Evolutionary conservation across 2,797 vertebrate species (phyloP).

Genomic region (Pseudotriccus pelzelni): DNA sequence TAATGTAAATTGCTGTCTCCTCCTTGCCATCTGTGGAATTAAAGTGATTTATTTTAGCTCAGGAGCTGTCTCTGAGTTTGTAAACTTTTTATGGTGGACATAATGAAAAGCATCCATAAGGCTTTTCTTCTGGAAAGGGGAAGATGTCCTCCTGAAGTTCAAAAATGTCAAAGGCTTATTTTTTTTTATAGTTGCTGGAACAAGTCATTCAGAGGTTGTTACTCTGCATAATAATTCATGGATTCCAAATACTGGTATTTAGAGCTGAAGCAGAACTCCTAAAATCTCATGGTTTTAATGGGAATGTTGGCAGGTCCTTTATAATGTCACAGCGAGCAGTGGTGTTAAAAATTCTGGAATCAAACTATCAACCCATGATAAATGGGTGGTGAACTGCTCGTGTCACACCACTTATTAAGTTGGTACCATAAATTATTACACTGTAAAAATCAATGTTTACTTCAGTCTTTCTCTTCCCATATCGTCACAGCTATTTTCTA

Average conservation of each 20-base stretch:
- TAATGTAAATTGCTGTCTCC: background rate
- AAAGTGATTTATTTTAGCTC: background rate
- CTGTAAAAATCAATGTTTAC: constrained; percentile 27
- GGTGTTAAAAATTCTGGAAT: constrained; percentile 36
- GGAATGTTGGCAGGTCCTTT: constrained; percentile 45
- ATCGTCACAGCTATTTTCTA: background rate
- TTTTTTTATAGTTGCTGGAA: background rate
- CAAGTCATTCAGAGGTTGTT: background rate
- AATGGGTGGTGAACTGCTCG: constrained; percentile 8
- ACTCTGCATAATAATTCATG: background rate
- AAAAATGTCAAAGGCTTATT: background rate
- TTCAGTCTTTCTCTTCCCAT: background rate
- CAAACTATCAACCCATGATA: constrained; percentile 9
- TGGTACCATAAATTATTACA: constrained; percentile 21
- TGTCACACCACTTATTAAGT: background rate
- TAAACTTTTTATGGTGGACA: background rate
- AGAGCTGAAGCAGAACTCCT: background rate
- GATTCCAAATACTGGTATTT: background rate
- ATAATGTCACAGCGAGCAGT: background rate
- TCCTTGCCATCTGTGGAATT: background rate
- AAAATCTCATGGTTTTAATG: background rate
- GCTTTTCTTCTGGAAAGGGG: background rate
- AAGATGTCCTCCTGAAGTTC: background rate
- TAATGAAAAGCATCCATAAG: background rate
- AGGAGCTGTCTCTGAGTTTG: background rate